Evolutionary conservation across 2,113 vertebrate species (phyloP).

Genomic region (Lycocorax pyrrhopterus): DNA sequence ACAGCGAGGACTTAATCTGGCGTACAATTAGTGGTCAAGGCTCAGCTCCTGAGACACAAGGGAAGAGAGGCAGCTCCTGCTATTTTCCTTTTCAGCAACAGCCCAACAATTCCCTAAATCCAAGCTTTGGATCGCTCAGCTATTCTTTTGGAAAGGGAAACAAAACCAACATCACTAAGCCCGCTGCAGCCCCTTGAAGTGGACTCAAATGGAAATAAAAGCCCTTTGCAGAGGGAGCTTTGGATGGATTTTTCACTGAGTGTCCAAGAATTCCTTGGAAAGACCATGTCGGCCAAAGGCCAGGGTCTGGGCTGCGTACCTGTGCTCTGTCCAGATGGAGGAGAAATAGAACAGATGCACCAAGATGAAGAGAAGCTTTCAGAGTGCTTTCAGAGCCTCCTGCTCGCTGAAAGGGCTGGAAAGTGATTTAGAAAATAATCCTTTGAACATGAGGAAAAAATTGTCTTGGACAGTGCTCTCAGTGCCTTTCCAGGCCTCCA

Average conservation of each 20-base stretch:
- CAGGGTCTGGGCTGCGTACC: slow-evolving; percentile 24
- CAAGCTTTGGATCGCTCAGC: not conserved
- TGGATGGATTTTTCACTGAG: slow-evolving; percentile 43
- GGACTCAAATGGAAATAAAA: slow-evolving; percentile 75
- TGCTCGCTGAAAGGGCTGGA: not conserved
- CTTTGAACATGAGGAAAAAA: slow-evolving; percentile 51
- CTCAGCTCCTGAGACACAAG: not conserved
- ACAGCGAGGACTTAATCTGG: not conserved
- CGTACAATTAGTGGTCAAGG: not conserved
- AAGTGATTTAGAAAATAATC: slow-evolving; percentile 41
- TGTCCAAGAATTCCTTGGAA: slow-evolving; percentile 67
- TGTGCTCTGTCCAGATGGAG: slow-evolving; percentile 31
- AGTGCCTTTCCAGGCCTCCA: not conserved
- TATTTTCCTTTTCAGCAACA: not conserved
- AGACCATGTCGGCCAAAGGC: slow-evolving; percentile 21
- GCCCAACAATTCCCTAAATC: slow-evolving; percentile 30
- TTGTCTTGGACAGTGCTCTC: not conserved
- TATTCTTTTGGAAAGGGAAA: slow-evolving; percentile 42
- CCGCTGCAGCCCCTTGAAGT: slow-evolving; percentile 64
- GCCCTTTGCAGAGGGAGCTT: slow-evolving; percentile 63
- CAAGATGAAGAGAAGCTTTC: not conserved
- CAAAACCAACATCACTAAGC: slow-evolving; percentile 54
- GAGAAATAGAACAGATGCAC: slow-evolving; percentile 35
- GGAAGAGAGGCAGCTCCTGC: not conserved
- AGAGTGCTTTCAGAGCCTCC: slow-evolving; percentile 41